Percentiles rank a stretch among this genome's conserved stretches.
Evolutionary conservation across 2,888 invertebrate genomes (phyloP).

Genomic region (Lasioglossum leucozonium): DNA sequence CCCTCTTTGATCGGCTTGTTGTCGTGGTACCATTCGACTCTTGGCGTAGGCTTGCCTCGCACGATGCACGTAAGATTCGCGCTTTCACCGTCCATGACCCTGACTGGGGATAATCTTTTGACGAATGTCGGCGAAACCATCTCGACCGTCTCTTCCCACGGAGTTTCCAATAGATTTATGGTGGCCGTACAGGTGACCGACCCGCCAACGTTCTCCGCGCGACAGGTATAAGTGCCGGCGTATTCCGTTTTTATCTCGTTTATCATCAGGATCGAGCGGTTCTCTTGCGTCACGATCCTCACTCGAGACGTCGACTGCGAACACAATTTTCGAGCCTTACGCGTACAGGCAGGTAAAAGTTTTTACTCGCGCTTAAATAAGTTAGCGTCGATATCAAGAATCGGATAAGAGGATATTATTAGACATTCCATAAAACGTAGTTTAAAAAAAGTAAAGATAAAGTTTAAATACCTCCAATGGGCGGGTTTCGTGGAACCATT

Average conservation of each 20-base stretch:
- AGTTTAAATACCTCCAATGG: slow-evolving; percentile 86
- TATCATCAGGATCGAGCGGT: slow-evolving; percentile 92
- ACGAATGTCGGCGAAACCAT: slow-evolving; percentile 91
- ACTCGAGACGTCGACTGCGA: slow-evolving; percentile 88
- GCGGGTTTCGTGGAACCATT: slow-evolving; percentile 92
- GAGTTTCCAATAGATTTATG: slow-evolving; percentile 87
- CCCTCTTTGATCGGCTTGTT: slow-evolving; percentile 90
- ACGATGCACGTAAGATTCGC: slow-evolving; percentile 91
- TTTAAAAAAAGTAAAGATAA: neutral
- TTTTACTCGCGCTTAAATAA: too few species aligned
- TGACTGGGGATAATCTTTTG: slow-evolving; percentile 89
- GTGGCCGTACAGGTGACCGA: slow-evolving; percentile 94
- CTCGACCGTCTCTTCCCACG: slow-evolving; percentile 87
- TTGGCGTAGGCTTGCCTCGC: slow-evolving; percentile 91
- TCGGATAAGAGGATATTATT: neutral
- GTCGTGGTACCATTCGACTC: slow-evolving; percentile 92
- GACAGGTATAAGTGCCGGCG: slow-evolving; percentile 92
- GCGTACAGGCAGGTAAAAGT: too few species aligned
- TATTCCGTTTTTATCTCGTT: slow-evolving; percentile 89
- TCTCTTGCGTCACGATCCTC: slow-evolving; percentile 90
- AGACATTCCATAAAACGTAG: neutral
- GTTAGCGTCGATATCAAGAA: too few species aligned
- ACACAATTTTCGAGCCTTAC: neutral
- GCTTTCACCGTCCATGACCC: slow-evolving; percentile 96
- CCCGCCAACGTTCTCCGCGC: slow-evolving; percentile 95